A percentile compares a stretch with the other conserved stretches of the same genome.
These are phyloP conservation scores for Leptodirus hochenwartii DNA, from an alignment of 2,888 invertebrate species.

Conservation along the genomic window DNA sequence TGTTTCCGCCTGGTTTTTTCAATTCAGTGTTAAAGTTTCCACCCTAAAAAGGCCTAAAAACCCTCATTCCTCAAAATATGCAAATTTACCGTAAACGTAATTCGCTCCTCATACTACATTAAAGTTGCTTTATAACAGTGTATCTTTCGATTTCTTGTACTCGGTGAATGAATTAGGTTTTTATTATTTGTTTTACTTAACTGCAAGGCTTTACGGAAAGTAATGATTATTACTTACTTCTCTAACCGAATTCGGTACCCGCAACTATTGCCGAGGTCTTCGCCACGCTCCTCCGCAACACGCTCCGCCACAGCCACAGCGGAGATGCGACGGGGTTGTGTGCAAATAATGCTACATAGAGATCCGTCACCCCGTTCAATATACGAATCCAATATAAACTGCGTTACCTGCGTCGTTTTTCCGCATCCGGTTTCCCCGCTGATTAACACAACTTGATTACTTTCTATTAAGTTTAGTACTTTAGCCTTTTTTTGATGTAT, in stretches of 20 bases:
- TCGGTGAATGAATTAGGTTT: too few species aligned
- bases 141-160: too few species aligned
- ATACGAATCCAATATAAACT: slow-evolving; percentile 70
- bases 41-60: too few species aligned
- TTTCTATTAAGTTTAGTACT: slow-evolving; percentile 39
- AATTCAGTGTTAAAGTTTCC: too few species aligned
- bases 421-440: slow-evolving; percentile 84
- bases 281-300: slow-evolving; percentile 71
- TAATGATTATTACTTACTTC: slow-evolving; percentile 41
- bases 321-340: slow-evolving; percentile 82
- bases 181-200: too few species aligned
- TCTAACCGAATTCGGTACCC: slow-evolving; percentile 81
- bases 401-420: slow-evolving; percentile 86
- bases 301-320: slow-evolving; percentile 79
- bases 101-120: too few species aligned
- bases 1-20: too few species aligned
- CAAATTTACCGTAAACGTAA: too few species aligned
- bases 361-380: slow-evolving; percentile 49
- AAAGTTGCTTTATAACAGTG: too few species aligned
- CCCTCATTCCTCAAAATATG: too few species aligned
- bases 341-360: slow-evolving; percentile 63
- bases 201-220: too few species aligned
- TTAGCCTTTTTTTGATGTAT: slow-evolving; percentile 39
- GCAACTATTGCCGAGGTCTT: slow-evolving; percentile 40
- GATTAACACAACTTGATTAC: slow-evolving; percentile 56